Base-by-base conservation (phyloP, 2,888 invertebrate species). In the Thumatha senex region DNA sequence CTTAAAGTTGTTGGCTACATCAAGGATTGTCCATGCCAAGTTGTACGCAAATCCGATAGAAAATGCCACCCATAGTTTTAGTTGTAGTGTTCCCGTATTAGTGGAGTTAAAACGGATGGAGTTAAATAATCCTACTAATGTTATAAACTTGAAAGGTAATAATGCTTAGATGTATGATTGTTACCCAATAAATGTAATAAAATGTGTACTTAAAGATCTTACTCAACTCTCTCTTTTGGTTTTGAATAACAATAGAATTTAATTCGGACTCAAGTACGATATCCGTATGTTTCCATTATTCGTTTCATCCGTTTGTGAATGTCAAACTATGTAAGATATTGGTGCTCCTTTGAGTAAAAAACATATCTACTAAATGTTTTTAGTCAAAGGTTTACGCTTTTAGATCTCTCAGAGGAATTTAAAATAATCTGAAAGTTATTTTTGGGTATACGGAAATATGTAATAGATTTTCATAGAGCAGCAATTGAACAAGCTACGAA, bases 191-290 rank as follows among this genome's bases (percentile, higher is more conserved):
- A n/a, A n/a, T n/a, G n/a, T n/a, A n/a, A n/a, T 84, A 87, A 86
- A 87, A 83, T 77, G 80, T 80, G 72, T 73, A 71, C 76, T 74
- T 70, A 57, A 76, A 81, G 76, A 80, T 79, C 79, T 78, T 77
- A 68, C 75, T 72, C 68, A 60, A 71, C 67, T 70, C 68, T 52
- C 66, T 48, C 54, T 63, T 63, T 63, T 70, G 72, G 65, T 73
- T 24, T 24, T 24, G 18, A 31, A 11, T 77, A 70, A 78, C 75
- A 78, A 72, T 72, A 67, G 63, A 72, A 74, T 72, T 76, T 78
- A 76, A 76, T 76, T 72, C 63, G 47, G 58, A 51, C 60, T 64
- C 60, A 61, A 66, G 61, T 61, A 60, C 65, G 65, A 67, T 73
- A 71, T 74, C 60, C 67, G 62, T 66, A 55, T 72, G 64, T 69